phyloP scores from a whole-genome alignment of 2,888 invertebrate genomes.

The Athrips mouffetella region DNA sequence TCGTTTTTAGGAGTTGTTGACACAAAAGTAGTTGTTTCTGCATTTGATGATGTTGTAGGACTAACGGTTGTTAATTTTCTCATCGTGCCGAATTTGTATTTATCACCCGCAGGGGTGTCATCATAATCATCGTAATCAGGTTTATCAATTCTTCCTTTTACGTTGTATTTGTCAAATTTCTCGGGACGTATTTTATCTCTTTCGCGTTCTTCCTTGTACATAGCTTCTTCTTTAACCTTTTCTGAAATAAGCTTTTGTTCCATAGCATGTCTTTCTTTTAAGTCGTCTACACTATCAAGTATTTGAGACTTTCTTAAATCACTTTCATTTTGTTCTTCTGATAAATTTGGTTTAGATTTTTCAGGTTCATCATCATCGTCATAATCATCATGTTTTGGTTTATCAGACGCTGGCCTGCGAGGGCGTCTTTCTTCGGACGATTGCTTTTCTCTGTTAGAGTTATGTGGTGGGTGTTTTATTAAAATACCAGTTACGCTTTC shows the following conservation, averaged over 20 bases:
- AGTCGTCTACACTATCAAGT: slow-evolving; percentile 57
- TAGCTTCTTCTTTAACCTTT: slow-evolving; percentile 59
- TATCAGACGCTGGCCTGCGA: slow-evolving; percentile 6
- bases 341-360: slow-evolving; percentile 33
- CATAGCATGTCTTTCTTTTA: slow-evolving; percentile 58
- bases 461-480: neutral
- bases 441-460: neutral
- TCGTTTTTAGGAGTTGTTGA: neutral
- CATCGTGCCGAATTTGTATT: slow-evolving; percentile 41
- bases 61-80: slow-evolving; percentile 21
- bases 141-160: slow-evolving; percentile 23
- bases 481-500: slow-evolving; percentile 60
- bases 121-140: slow-evolving; percentile 60
- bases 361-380: slow-evolving; percentile 47
- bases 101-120: slow-evolving; percentile 42
- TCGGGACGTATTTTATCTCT: slow-evolving; percentile 34
- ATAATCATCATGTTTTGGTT: slow-evolving; percentile 2
- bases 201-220: slow-evolving; percentile 52
- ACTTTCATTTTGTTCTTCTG: slow-evolving; percentile 47
- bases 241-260: slow-evolving; percentile 60
- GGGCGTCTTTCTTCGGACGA: slow-evolving; percentile 17
- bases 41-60: neutral
- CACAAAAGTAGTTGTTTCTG: neutral
- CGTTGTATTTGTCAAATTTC: slow-evolving; percentile 42
- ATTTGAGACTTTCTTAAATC: slow-evolving; percentile 59